Percentiles rank a stretch among this genome's conserved stretches.
Conservation (phyloP, 1,140 invertebrate genomes). For the Melitaea cinxia region DNA sequence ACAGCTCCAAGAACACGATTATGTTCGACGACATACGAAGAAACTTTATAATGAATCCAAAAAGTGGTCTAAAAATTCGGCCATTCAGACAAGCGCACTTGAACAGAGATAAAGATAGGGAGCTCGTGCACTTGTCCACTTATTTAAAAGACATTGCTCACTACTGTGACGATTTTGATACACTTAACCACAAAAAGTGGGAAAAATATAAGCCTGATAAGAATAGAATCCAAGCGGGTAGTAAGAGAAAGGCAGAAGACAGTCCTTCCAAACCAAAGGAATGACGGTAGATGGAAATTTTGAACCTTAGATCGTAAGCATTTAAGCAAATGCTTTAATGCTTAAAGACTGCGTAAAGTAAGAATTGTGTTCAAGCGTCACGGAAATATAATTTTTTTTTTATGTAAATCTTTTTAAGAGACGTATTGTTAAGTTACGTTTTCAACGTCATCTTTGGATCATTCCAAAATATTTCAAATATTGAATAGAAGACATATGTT, state of each 20-base stretch:
- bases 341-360: slow-evolving; percentile 42
- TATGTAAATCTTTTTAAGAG: no score
- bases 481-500: not conserved
- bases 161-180: slow-evolving; percentile 91
- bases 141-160: slow-evolving; percentile 94
- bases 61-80: slow-evolving; percentile 94
- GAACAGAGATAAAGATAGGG: slow-evolving; percentile 92
- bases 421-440: no score
- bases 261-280: slow-evolving; percentile 58
- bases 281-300: slow-evolving; percentile 52
- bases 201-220: slow-evolving; percentile 88
- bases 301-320: slow-evolving; percentile 4
- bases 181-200: slow-evolving; percentile 95
- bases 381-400: no score
- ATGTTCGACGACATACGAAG: slow-evolving; percentile 99
- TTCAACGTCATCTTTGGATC: slow-evolving; percentile 1
- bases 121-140: slow-evolving; percentile 90
- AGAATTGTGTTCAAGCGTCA: slow-evolving; percentile 29
- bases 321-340: slow-evolving; percentile 33
- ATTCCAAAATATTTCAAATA: not conserved
- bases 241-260: slow-evolving; percentile 77
- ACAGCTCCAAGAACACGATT: slow-evolving; percentile 95
- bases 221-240: slow-evolving; percentile 67
- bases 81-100: slow-evolving; percentile 95
- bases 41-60: slow-evolving; percentile 99